Evolutionary conservation across 2,888 invertebrate species (phyloP).

Genomic region (Chalcosyrphus nemorum): DNA sequence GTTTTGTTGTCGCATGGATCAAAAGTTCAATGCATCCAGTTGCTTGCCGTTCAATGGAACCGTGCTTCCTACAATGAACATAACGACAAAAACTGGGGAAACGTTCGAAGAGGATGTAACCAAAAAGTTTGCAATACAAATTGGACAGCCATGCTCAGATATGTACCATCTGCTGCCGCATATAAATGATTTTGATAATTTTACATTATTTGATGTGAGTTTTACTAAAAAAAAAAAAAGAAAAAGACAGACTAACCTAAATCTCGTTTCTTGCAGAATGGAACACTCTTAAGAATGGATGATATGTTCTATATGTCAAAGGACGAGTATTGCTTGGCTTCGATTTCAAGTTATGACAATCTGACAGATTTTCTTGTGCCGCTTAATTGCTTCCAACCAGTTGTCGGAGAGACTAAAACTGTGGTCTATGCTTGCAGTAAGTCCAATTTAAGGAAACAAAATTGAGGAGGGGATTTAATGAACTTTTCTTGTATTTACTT

Average conservation of each 20-base stretch:
- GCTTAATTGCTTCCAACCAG: slow-evolving; percentile 76
- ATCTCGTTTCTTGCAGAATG: slow-evolving; percentile 77
- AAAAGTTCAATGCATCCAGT: slow-evolving; percentile 73
- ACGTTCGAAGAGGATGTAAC: slow-evolving; percentile 73
- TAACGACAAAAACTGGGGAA: slow-evolving; percentile 75
- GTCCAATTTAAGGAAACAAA: slow-evolving; percentile 4
- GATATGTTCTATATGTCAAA: slow-evolving; percentile 75
- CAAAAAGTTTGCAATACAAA: slow-evolving; percentile 76
- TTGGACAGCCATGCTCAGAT: slow-evolving; percentile 75
- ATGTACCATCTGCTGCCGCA: slow-evolving; percentile 76
- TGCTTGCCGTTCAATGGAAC: slow-evolving; percentile 32
- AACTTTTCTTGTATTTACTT: slow-evolving; percentile 70
- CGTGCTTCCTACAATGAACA: slow-evolving; percentile 73
- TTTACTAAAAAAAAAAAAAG: too few relatives aligned
- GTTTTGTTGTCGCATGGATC: slow-evolving; percentile 79
- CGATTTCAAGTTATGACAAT: slow-evolving; percentile 75
- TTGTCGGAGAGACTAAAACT: slow-evolving; percentile 73
- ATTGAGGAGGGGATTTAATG: background rate
- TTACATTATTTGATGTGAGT: slow-evolving; percentile 76
- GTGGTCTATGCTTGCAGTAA: slow-evolving; percentile 79
- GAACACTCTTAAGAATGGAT: slow-evolving; percentile 76
- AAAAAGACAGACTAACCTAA: too few relatives aligned
- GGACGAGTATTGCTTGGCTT: slow-evolving; percentile 78
- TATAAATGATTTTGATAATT: slow-evolving; percentile 74
- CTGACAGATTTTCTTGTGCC: slow-evolving; percentile 76